phyloP scores from a whole-genome alignment of 2,888 invertebrate genomes.

The Dysmachus trigonus region DNA sequence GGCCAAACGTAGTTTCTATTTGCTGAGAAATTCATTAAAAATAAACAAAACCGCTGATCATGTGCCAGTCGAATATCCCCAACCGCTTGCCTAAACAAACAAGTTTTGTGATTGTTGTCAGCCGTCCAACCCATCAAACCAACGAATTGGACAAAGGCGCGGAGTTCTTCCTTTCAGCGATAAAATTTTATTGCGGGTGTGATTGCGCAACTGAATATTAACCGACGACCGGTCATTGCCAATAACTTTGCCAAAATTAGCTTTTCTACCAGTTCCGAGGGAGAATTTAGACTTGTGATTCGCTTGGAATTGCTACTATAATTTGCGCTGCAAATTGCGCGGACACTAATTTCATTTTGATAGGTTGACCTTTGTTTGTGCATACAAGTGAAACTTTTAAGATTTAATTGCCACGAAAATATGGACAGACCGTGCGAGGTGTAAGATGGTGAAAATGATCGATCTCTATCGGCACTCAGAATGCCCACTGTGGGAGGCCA shows the following conservation, averaged over 20 bases:
- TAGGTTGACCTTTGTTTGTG: not conserved
- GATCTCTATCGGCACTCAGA: conserved; percentile 72
- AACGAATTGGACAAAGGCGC: not conserved
- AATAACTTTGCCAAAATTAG: not conserved
- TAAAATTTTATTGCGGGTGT: not conserved
- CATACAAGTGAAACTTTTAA: not conserved
- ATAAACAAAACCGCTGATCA: conserved; percentile 21
- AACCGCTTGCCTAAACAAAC: not conserved
- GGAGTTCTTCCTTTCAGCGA: not conserved
- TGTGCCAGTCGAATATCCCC: not conserved
- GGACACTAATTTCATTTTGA: not conserved
- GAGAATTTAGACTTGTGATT: not conserved
- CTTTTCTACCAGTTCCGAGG: not conserved
- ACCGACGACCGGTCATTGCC: not conserved
- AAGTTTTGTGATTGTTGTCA: conserved; percentile 37
- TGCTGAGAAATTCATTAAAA: not conserved
- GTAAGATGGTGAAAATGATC: conserved; percentile 67
- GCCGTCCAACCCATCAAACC: conserved; percentile 1
- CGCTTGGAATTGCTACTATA: not conserved
- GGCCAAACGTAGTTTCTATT: not conserved
- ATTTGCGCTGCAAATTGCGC: not conserved
- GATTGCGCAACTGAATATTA: not conserved
- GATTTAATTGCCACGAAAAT: not conserved
- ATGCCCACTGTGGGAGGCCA: conserved; percentile 71
- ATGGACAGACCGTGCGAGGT: not conserved